Evolutionary conservation across 2,113 vertebrate species (phyloP).

Genomic region (Corvus cornix): DNA sequence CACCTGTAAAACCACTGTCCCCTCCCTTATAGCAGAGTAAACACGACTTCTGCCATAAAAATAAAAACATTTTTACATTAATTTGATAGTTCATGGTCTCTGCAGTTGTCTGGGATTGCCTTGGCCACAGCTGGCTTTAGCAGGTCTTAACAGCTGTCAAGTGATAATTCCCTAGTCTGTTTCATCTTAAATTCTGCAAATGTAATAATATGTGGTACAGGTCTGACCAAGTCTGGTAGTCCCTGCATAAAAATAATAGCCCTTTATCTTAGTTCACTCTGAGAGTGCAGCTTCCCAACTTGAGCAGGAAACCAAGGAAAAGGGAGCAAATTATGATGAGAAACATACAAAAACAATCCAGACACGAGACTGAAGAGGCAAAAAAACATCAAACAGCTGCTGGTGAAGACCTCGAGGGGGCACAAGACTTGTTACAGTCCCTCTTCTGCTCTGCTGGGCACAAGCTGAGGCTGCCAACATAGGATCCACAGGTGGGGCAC

Average conservation of each 20-base stretch:
- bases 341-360: not conserved
- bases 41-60: not conserved
- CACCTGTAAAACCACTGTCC: not conserved
- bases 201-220: not conserved
- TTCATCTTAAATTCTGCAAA: not conserved
- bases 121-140: not conserved
- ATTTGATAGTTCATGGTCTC: not conserved
- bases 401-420: accelerated
- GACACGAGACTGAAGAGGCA: accelerated
- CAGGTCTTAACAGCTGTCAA: accelerated
- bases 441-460: not conserved
- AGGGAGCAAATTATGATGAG: not conserved
- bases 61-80: not conserved
- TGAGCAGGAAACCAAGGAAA: not conserved
- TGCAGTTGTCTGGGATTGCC: not conserved
- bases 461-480: not conserved
- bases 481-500: not conserved
- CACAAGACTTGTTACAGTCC: not conserved
- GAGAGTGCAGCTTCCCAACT: not conserved
- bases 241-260: not conserved
- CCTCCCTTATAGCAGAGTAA: not conserved
- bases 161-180: not conserved
- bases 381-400: not conserved
- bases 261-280: not conserved
- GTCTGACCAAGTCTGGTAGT: not conserved